Base-by-base conservation (phyloP, 2,797 vertebrate species). In the Chaetophractus vellerosus region DNA sequence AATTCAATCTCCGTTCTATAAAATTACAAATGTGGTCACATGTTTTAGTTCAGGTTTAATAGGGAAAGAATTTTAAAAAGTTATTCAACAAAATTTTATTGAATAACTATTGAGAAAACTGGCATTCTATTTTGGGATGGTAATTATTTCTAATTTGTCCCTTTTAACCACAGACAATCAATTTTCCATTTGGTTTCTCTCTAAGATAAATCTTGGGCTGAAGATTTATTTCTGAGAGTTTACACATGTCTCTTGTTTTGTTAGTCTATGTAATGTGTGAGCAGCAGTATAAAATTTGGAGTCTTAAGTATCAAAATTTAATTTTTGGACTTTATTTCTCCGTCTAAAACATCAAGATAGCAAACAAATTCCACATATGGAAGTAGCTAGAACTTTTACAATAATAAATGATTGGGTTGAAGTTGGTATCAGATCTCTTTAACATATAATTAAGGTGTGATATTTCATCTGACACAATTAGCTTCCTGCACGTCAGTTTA, bases 381-480 rank as follows among this genome's bases (percentile, higher is more conserved):
- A 93, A 81, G 9, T 68, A 80, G 10, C 31, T 95, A 79, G 50
- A 92, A 88, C 38, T 92, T 90, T 90, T 92, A 28, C 3, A 66
- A 75, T 89, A 89, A 75, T 84, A 78, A 92, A 89, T 66, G 45
- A 83, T 15, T 90, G 14, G 52, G 23, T 26, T 85, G 57, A 96
- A 93, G 59, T 88, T 78, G 92, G 50, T 63, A 85, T 81, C 45
- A 90, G 48, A 69, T 83, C 23, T 91, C 63, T 92, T 93, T 87
- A 95, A 95, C 50, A 81, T 61, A 38, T 92, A 94, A 94, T 90
- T 96, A 81, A 89, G 85, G 71, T 96, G 45, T 94, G 71, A 83
- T 81, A 93, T 91, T 96, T 96, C 76, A 82, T 90, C 48, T 88
- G 84, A 91, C 41, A 90, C 61, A 91, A 94, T 95, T 96, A 96